Conservation (phyloP, 2,888 invertebrate species). For the Drosophila ustulata region DNA sequence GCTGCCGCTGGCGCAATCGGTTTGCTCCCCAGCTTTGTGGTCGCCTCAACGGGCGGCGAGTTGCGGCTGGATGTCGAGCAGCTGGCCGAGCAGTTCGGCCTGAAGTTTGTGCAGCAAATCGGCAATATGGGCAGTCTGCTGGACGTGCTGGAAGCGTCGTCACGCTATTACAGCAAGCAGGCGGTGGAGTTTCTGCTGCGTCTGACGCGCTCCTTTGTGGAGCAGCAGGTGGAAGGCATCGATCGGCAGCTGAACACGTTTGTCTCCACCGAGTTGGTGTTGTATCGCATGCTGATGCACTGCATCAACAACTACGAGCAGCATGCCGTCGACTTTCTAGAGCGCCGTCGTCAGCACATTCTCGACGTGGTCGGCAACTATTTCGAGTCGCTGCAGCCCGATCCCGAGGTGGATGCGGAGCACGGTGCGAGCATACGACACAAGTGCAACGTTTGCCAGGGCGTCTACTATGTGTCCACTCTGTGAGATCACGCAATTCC, state of each 20-base stretch:
- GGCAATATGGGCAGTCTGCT: slow-evolving; percentile 60
- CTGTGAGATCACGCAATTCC: slow-evolving; percentile 23
- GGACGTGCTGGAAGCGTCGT: slow-evolving; percentile 69
- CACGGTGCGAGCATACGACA: slow-evolving; percentile 2
- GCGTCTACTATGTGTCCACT: slow-evolving; percentile 48
- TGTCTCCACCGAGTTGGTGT: slow-evolving; percentile 73
- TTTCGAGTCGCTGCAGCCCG: slow-evolving; percentile 48
- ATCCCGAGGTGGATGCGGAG: slow-evolving; percentile 17
- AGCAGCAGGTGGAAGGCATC: slow-evolving; percentile 63
- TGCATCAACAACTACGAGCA: slow-evolving; percentile 64
- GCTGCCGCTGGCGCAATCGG: slow-evolving; percentile 17
- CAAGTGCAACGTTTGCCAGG: slow-evolving; percentile 48
- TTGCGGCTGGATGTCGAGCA: slow-evolving; percentile 36
- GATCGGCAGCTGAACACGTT: slow-evolving; percentile 65
- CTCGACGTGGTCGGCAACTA: slow-evolving; percentile 44
- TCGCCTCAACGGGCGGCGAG: slow-evolving; percentile 1
- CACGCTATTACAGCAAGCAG: slow-evolving; percentile 56
- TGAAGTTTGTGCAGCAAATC: slow-evolving; percentile 74
- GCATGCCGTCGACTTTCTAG: slow-evolving; percentile 57
- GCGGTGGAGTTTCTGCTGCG: slow-evolving; percentile 62
- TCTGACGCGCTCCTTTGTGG: slow-evolving; percentile 69
- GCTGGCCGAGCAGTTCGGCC: slow-evolving; percentile 55
- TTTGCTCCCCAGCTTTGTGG: slow-evolving; percentile 51
- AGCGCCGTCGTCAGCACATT: slow-evolving; percentile 43
- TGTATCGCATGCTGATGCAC: slow-evolving; percentile 72